Evolutionary conservation across 1,140 invertebrate genomes (phyloP).

Genomic region (Drosophila murphyi): DNA sequence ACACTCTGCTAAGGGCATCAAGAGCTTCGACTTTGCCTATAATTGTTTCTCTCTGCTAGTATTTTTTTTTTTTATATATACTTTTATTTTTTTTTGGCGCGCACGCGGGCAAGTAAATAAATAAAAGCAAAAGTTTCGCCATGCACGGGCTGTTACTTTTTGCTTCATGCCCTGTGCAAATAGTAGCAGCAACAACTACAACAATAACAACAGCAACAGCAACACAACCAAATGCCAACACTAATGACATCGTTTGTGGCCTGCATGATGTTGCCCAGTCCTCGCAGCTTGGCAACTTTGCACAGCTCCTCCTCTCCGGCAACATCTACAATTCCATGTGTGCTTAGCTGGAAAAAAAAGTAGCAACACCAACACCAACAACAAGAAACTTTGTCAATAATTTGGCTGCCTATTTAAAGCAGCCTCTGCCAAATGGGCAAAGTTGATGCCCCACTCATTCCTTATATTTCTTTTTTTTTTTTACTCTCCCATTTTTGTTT

Average conservation of each 20-base stretch:
- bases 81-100: constrained; percentile 33
- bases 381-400: constrained; percentile 70
- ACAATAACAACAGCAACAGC: constrained; percentile 26
- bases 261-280: constrained; percentile 33
- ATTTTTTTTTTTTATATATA: constrained; percentile 14
- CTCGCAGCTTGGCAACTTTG: not conserved
- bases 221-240: constrained; percentile 57
- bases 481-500: constrained; percentile 49
- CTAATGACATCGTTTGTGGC: constrained; percentile 77
- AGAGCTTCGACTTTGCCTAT: constrained; percentile 53
- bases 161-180: constrained; percentile 40
- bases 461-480: constrained; percentile 17
- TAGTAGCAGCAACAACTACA: constrained; percentile 44
- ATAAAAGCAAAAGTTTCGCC: constrained; percentile 76
- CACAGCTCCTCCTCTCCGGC: not conserved
- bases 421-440: constrained; percentile 43
- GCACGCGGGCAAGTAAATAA: constrained; percentile 66
- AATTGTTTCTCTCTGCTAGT: constrained; percentile 15
- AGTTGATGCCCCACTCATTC: constrained; percentile 24
- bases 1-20: constrained; percentile 30
- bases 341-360: constrained; percentile 12
- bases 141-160: constrained; percentile 66
- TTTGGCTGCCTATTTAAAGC: constrained; percentile 79
- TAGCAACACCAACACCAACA: constrained; percentile 16
- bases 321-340: constrained; percentile 44